Evolutionary conservation across 2,797 vertebrate species (phyloP), one percentile per base, ranked within the genome.

Genomic region (Sitta carolinensis): DNA sequence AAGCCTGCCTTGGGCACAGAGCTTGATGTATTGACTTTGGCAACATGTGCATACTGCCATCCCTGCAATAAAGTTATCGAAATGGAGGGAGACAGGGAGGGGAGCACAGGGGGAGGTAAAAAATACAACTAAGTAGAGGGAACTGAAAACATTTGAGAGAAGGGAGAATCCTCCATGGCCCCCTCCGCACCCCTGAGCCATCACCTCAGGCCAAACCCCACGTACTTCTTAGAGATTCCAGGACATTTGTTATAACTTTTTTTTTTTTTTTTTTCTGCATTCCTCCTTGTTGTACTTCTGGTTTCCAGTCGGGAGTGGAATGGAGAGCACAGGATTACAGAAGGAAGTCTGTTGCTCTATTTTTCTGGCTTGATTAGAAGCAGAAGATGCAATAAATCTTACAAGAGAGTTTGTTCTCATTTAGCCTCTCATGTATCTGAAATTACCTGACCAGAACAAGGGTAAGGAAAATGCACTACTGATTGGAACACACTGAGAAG

Each of bases 371-470:
- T 94, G 85, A 95, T 94, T 94, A 95, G 80, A 95, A 96, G 87
- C 94, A 96, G 95, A 90, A 96, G 69, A 92, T 70, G 89, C 63
- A 93, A 94, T 93, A 94, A 96, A 95, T 94, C 87, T 94, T 87
- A 76, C 22, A 59, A 81, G 66, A 91, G 84, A 79, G 55, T 81
- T 94, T 81, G 59, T 90, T 95, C 91, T 91, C 74, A 79, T 88
- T 91, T 90, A 92, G 66, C 50, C 22, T 76, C 62, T 79, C 22
- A 1, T 79, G 40, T 69, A 81, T 90, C 57, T 80, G 68, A 91
- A 91, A 90, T 82, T 90, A 90, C 89, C 77, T 90, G 85, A 79
- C 52, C 48, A 57, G 66, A 78, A 43, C 48, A 81, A 84, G 30
- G 32, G 45, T 72, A 69, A 92, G 63, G 38, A 81, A 93, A 93